Evolutionary conservation across 2,113 vertebrate species (phyloP).

Genomic region (Ariopsis seemanni): DNA sequence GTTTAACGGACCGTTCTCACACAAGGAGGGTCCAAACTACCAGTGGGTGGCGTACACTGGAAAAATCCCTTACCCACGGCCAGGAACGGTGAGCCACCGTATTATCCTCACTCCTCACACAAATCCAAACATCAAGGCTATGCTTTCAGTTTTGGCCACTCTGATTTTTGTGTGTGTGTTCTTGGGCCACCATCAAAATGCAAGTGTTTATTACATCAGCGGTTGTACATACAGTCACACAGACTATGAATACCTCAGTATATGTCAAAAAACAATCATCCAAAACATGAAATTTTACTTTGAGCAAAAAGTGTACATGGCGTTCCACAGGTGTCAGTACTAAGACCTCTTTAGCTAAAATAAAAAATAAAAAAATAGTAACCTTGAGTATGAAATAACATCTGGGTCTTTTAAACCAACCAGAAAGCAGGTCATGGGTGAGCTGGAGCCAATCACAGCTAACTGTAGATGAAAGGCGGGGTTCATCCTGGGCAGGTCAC

Average conservation of each 20-base stretch:
- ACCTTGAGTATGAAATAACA: background rate
- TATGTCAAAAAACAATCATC: background rate
- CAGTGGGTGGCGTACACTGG: constrained; percentile 97
- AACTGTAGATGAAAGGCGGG: too few species aligned
- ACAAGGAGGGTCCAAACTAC: constrained; percentile 98
- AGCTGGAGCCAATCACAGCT: too few species aligned
- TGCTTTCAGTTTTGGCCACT: background rate
- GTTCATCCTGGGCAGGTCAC: too few species aligned
- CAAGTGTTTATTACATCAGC: background rate
- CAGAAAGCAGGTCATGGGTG: too few species aligned
- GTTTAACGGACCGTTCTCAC: constrained; percentile 96
- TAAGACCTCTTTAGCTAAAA: background rate
- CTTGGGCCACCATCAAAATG: background rate
- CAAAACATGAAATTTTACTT: background rate
- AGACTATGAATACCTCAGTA: background rate
- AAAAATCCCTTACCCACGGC: constrained; percentile 97
- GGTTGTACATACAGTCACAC: too few species aligned
- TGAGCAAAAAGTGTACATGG: background rate
- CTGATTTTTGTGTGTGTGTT: background rate
- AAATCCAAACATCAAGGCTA: background rate
- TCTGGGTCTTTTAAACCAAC: background rate
- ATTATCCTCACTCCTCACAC: constrained; percentile 13
- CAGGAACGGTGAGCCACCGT: constrained; percentile 84
- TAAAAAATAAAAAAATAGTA: background rate
- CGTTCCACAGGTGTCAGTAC: background rate